phyloP scores from a whole-genome alignment of 2,797 vertebrate genomes.

The Galaxias olidus region DNA sequence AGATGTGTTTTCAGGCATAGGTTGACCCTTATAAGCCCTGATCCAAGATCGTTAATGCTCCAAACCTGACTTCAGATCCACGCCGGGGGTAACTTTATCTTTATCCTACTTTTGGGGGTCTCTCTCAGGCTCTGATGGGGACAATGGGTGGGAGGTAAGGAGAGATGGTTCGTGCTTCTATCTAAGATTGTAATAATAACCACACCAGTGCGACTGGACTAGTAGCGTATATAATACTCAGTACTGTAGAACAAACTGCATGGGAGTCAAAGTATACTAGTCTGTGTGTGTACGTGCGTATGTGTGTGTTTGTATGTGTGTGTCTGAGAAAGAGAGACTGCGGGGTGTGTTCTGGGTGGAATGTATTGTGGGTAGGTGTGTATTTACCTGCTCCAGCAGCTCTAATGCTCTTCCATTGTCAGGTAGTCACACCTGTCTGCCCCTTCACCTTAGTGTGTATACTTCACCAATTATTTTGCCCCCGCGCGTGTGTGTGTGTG shows the following conservation, averaged over 20 bases:
- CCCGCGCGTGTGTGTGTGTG: slow-evolving; percentile 34
- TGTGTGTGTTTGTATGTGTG: slow-evolving; percentile 44
- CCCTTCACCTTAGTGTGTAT: slow-evolving; percentile 46
- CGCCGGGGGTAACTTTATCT: slow-evolving; percentile 17
- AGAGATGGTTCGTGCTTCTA: slow-evolving; percentile 63
- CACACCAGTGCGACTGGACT: slow-evolving; percentile 77
- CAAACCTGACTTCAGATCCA: slow-evolving; percentile 13
- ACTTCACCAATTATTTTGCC: slow-evolving; percentile 34
- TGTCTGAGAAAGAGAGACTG: slow-evolving; percentile 31
- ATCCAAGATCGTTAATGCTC: slow-evolving; percentile 22
- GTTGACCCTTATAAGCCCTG: slow-evolving; percentile 33
- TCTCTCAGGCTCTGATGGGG: slow-evolving; percentile 24
- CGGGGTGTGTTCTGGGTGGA: slow-evolving; percentile 63
- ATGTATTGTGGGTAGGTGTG: slow-evolving; percentile 72
- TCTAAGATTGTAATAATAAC: slow-evolving; percentile 81
- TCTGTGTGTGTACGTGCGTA: slow-evolving; percentile 52
- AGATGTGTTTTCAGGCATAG: slow-evolving; percentile 14
- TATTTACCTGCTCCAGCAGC: slow-evolving; percentile 68
- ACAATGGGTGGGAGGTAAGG: slow-evolving; percentile 30
- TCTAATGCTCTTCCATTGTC: slow-evolving; percentile 72
- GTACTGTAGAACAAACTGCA: slow-evolving; percentile 77
- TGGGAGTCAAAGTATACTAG: slow-evolving; percentile 73
- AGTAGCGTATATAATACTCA: slow-evolving; percentile 79
- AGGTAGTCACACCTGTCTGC: slow-evolving; percentile 66
- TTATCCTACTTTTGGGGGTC: slow-evolving; percentile 28